These are phyloP conservation scores for Didymodactylos carnosus DNA, from an alignment of 2,888 invertebrate species.

Conservation along the genomic window DNA sequence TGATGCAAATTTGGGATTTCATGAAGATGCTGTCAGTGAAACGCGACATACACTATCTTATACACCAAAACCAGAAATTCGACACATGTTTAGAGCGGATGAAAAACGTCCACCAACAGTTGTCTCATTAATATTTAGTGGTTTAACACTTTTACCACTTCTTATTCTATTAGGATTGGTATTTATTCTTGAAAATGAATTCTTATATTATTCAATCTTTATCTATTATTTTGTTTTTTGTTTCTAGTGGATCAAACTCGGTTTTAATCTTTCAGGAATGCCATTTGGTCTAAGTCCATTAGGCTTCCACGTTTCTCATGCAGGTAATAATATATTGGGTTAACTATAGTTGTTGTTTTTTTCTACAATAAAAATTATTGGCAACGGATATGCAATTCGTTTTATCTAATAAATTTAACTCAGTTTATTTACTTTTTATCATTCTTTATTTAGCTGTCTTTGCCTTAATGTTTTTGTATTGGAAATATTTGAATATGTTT, in stretches of 20 bases:
- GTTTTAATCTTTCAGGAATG: conserved; percentile 64
- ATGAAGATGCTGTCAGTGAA: conserved; percentile 16
- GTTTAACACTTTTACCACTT: conserved; percentile 57
- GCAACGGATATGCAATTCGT: no score
- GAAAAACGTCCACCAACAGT: conserved; percentile 69
- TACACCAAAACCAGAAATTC: conserved; percentile 43
- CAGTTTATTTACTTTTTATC: no score
- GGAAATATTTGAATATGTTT: conserved; percentile 86
- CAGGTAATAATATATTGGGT: conserved; percentile 43
- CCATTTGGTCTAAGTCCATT: conserved; percentile 57
- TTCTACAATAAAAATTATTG: no score
- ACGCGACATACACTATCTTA: conserved; percentile 25
- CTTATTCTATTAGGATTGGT: conserved; percentile 52
- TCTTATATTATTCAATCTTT: no score
- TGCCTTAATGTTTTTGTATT: conserved; percentile 66
- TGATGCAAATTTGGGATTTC: conserved; percentile 54
- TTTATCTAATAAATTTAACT: no score
- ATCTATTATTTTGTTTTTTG: conserved; percentile 14
- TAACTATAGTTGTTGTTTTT: no score
- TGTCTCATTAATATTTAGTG: conserved; percentile 74
- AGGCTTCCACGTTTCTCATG: conserved; percentile 70
- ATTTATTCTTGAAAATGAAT: no score
- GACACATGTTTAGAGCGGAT: conserved; percentile 70
- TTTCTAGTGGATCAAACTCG: conserved; percentile 58
- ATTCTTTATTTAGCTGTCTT: conserved; percentile 50